These are phyloP conservation scores for Tupiocoris notatus DNA, from an alignment of 2,888 invertebrate genomes.

Conservation along the genomic window DNA sequence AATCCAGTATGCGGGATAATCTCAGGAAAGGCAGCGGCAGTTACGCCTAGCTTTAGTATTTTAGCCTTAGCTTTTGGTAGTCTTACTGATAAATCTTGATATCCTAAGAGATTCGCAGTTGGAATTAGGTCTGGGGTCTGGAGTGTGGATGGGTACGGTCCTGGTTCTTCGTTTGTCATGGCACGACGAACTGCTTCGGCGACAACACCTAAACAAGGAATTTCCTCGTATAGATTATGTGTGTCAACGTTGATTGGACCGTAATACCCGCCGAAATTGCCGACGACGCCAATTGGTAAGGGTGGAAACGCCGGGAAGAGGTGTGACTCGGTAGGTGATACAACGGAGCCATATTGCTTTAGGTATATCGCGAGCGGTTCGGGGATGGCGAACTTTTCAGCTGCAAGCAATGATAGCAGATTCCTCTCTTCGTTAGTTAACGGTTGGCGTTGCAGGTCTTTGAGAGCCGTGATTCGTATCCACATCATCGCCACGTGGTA, in stretches of 20 bases:
- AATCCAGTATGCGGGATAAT: background rate
- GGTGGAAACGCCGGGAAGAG: background rate
- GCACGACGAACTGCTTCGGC: background rate
- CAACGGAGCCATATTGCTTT: background rate
- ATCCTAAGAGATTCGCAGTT: background rate
- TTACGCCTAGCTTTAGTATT: background rate
- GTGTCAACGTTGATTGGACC: background rate
- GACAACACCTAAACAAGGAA: constrained; percentile 7
- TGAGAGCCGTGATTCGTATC: background rate
- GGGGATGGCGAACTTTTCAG: background rate
- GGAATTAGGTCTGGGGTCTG: background rate
- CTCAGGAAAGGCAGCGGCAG: background rate
- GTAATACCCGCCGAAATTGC: background rate
- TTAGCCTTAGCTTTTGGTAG: background rate
- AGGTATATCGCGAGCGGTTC: background rate
- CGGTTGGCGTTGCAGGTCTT: background rate
- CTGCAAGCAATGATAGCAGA: background rate
- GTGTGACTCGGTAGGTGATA: background rate
- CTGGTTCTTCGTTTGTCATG: background rate
- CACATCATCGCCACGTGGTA: background rate
- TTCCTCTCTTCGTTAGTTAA: background rate
- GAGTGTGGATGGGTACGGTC: background rate
- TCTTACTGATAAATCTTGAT: background rate
- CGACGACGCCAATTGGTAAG: background rate
- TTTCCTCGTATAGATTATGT: constrained; percentile 2